phyloP scores from a whole-genome alignment of 2,113 vertebrate genomes.

The Hyperopisus bebe region DNA sequence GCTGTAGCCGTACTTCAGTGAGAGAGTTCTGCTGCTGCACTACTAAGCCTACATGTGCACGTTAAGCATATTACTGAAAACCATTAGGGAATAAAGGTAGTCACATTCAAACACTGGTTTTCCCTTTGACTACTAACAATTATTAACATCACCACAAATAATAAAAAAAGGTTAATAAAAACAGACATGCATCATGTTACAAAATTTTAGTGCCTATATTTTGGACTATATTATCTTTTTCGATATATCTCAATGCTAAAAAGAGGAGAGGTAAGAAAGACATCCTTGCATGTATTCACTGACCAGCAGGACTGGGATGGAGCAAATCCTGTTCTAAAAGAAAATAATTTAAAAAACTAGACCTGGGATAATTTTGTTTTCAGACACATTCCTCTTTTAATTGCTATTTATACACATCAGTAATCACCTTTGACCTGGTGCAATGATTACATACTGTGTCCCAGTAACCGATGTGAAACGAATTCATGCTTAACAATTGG shows the following conservation, averaged over 20 bases:
- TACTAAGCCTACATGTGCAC: no score
- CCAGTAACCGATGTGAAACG: no score
- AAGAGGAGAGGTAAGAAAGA: not conserved
- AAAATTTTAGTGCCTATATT: constrained; percentile 3
- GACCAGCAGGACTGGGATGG: not conserved
- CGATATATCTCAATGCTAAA: not conserved
- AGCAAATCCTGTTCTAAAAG: not conserved
- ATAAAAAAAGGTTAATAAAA: not conserved
- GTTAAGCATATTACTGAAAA: not conserved
- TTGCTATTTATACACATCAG: no score
- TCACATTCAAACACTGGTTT: not conserved
- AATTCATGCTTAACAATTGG: no score
- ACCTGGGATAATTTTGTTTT: not conserved
- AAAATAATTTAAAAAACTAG: not conserved
- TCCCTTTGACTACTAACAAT: not conserved
- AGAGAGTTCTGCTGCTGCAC: not conserved
- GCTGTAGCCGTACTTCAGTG: constrained; percentile 41
- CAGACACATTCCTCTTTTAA: no score
- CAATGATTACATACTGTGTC: no score
- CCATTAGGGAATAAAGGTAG: not conserved
- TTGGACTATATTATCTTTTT: constrained; percentile 8
- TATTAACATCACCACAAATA: not conserved
- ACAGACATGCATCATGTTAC: not conserved
- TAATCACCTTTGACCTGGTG: no score
- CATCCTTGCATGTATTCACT: not conserved